Base-by-base conservation (phyloP, 2,113 vertebrate species). In the Anoura caudifer region DNA sequence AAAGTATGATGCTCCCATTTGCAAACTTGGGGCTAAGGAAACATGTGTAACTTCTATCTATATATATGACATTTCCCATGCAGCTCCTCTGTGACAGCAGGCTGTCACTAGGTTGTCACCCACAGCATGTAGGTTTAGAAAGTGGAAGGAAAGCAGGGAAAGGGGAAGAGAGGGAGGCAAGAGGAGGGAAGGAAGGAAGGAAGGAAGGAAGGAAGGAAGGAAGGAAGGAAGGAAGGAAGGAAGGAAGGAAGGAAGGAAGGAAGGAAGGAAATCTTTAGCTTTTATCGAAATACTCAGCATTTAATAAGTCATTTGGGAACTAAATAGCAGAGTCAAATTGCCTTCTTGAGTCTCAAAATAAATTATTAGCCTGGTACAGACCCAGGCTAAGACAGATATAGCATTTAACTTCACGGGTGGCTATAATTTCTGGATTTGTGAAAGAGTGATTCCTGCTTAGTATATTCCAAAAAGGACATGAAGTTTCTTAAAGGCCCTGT, bases 401-500 rank as follows among this genome's bases (percentile, higher is more conserved):
- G 94, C 96, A 97, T 97, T 97, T 96, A 97, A 98, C 95, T 97
- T 97, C 97, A 94, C 26, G 77, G 95, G 96, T 95, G 95, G 96
- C 95, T 96, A 94, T 98, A 97, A 98, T 97, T 97, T 96, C 94
- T 97, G 70, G 91, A 95, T 97, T 93, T 96, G 93, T 94, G 96
- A 96, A 96, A 97, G 95, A 98, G 85, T 93, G 97, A 97, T 97
- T 96, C 94, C 93, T 97, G 89, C 95, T 97, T 90, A 94, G 96
- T 96, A 88, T 95, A 80, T 96, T 97, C 97, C 95, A 80, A 96
- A 97, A 97, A 97, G 97, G 97, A 98, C 97, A 97, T 88, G 97
- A 95, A 95, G 97, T 97, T 97, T 97, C 97, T 97, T 97, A 98
- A 97, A 98, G 97, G 97, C 93, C 97, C 73, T 94, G 91, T 98